phyloP scores from a whole-genome alignment of 2,113 vertebrate genomes.

The Ictalurus furcatus region DNA sequence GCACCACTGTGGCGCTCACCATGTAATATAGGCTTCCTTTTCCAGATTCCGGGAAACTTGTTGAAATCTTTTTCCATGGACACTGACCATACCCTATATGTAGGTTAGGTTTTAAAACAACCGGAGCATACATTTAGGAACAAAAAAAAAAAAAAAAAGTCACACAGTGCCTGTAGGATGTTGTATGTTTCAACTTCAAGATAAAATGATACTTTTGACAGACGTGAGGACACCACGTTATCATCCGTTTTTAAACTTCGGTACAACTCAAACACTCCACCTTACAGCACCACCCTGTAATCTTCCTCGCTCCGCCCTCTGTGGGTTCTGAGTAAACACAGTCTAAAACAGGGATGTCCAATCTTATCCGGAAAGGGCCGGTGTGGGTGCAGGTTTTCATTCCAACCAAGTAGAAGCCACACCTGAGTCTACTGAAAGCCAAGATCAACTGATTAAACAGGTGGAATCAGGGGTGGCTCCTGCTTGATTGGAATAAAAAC shows the following conservation, averaged over 20 bases:
- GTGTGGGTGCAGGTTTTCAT: too few species aligned
- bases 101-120: not conserved
- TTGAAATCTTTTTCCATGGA: not conserved
- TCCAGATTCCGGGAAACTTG: not conserved
- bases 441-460: too few species aligned
- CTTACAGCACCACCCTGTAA: conserved; percentile 8
- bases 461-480: too few species aligned
- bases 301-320: not conserved
- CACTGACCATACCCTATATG: not conserved
- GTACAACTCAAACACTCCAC: not conserved
- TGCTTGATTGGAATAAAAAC: too few species aligned
- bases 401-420: too few species aligned
- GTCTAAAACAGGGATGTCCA: too few species aligned
- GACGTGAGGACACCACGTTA: not conserved
- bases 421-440: too few species aligned
- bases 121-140: not conserved
- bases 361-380: too few species aligned
- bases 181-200: too few species aligned
- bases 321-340: not conserved
- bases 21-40: not conserved
- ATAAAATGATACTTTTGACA: not conserved
- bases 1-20: not conserved
- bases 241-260: not conserved
- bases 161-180: not conserved
- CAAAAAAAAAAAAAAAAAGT: not conserved